Conservation (phyloP, 2,888 invertebrate genomes). For the Synanthedon tipuliformis region DNA sequence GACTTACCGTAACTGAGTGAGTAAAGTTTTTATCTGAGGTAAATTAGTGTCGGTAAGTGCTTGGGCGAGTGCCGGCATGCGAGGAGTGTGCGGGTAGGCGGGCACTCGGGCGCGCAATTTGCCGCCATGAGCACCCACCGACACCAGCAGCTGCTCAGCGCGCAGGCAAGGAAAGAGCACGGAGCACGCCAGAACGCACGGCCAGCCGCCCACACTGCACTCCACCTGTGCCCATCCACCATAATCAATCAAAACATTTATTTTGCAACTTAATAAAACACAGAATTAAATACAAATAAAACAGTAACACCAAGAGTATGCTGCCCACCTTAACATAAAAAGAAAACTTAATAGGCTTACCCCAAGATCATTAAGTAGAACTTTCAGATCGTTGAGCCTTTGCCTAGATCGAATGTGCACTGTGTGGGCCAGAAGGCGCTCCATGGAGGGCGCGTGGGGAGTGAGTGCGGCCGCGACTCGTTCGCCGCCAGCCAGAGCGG, state of each 20-base stretch:
- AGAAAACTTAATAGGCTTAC: constrained; percentile 19
- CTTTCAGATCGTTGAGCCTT: constrained; percentile 83
- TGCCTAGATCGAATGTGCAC: constrained; percentile 92
- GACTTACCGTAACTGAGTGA: constrained; percentile 64
- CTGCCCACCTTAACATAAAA: background rate
- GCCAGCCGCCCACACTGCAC: constrained; percentile 84
- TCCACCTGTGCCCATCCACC: constrained; percentile 68
- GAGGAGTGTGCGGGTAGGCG: constrained; percentile 84
- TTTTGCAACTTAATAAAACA: too few relatives aligned
- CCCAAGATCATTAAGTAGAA: constrained; percentile 77
- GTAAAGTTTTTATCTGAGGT: constrained; percentile 33
- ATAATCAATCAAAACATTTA: too few relatives aligned
- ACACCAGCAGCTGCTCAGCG: constrained; percentile 91
- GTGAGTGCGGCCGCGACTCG: constrained; percentile 79
- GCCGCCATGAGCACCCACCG: constrained; percentile 95
- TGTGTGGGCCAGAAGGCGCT: constrained; percentile 92
- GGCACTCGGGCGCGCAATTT: constrained; percentile 92
- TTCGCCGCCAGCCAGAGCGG: constrained; percentile 65
- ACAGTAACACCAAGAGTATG: too few relatives aligned
- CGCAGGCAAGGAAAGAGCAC: constrained; percentile 89
- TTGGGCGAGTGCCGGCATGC: constrained; percentile 83
- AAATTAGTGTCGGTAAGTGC: constrained; percentile 67
- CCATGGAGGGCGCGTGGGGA: constrained; percentile 94
- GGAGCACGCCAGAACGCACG: constrained; percentile 91
- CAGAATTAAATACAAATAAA: too few relatives aligned